Evolutionary conservation across 2,113 vertebrate species (phyloP), one percentile per base, ranked within the genome.

Genomic region (Sardina pilchardus): DNA sequence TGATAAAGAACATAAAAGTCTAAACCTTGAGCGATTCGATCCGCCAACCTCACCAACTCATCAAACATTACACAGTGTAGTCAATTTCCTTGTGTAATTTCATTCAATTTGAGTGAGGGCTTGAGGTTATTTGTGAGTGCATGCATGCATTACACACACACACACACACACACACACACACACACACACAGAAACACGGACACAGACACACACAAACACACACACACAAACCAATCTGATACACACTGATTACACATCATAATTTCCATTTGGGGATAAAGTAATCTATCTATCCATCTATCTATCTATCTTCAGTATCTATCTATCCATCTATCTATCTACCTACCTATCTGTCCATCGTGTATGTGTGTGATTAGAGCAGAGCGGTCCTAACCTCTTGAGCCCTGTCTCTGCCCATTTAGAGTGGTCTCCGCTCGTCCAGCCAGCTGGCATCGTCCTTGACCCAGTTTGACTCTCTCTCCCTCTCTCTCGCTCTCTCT

Each of bases 401-500:
- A 50, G n/a, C 7, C 9, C 1, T 6, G 3, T 78, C 12, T 78
- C 71, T 39, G 1, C 34, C 71, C 34, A 34, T 78, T 78, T 78
- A 78, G 67, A 10, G 30, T 36, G 14, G 9, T 78, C 71, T 34
- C 14, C 71, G 36, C 71, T 34, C 30, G 12, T 78, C 4, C 71
- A 4, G 71, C 71, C 71, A 78, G 26, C 71, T 78, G 71, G 71
- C 71, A 36, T 34, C 71, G 30, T 34, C 71, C 71, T 78, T 78
- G 71, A 78, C 71, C 71, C 71, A 78, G 71, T 78, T 78, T 17
- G 26, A 36, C 34, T 17, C 30, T 78, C 71, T 34, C 24, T 63
- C 59, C 26, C 34, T 34, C 24, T 63, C 59, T 34, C 24, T 63
- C 59, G n/a, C 34, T 17, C 30, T 78, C 71, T 34, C 24, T 63